Evolutionary conservation across 2,797 vertebrate genomes (phyloP).

Genomic region (Sciurus carolinensis): DNA sequence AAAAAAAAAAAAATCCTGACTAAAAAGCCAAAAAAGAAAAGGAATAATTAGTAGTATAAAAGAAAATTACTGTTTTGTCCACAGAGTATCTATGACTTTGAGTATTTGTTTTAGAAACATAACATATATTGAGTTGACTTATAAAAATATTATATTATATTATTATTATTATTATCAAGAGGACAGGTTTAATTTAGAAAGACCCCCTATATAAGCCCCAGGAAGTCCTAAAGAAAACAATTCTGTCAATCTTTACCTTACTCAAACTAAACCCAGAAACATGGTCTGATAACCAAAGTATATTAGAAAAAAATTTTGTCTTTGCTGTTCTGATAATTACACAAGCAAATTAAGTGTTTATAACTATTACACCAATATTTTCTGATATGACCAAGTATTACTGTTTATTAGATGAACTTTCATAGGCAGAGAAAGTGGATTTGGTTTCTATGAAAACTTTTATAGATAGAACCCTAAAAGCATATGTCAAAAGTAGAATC

Average conservation of each 20-base stretch:
- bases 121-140: neutral
- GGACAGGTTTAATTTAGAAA: neutral
- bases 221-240: neutral
- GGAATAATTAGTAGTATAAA: neutral
- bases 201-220: neutral
- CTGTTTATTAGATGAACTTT: neutral
- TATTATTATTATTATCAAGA: neutral
- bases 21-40: neutral
- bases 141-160: neutral
- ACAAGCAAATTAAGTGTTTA: neutral
- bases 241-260: neutral
- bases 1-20: too few relatives aligned
- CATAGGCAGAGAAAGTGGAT: neutral
- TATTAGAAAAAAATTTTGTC: neutral
- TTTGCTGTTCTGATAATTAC: neutral
- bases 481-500: neutral
- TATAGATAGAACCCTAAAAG: neutral
- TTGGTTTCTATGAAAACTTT: neutral
- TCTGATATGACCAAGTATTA: neutral
- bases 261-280: constrained; percentile 22
- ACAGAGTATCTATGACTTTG: neutral
- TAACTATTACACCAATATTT: neutral
- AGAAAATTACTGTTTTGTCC: neutral
- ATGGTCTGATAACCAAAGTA: neutral
- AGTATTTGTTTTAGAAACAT: neutral